These are phyloP conservation scores for Paratilapia polleni DNA, from an alignment of 2,113 vertebrate genomes.

Conservation along the genomic window DNA sequence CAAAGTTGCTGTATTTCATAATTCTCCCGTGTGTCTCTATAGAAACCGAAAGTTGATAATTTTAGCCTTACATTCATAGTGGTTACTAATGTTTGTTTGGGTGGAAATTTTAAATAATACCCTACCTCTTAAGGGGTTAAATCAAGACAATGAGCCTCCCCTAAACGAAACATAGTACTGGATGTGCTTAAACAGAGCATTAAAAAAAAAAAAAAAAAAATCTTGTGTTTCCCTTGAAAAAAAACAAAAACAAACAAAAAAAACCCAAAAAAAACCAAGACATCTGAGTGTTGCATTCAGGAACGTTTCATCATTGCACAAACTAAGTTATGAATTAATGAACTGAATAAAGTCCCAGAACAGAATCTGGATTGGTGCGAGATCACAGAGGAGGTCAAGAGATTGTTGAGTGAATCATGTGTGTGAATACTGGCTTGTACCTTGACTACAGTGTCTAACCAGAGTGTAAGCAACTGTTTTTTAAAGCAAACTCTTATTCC, in stretches of 20 bases:
- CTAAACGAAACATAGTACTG: not conserved
- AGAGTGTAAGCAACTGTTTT: too few relatives aligned
- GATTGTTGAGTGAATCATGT: too few relatives aligned
- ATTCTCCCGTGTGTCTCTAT: not conserved
- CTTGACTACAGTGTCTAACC: too few relatives aligned
- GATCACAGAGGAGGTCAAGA: too few relatives aligned
- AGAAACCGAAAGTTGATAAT: not conserved
- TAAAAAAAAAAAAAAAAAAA: not conserved
- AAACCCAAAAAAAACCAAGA: too few relatives aligned
- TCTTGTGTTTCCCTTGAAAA: too few relatives aligned
- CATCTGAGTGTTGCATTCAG: not conserved
- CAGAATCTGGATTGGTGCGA: too few relatives aligned
- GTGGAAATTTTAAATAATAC: not conserved
- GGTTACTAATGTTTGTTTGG: not conserved
- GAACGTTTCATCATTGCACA: not conserved
- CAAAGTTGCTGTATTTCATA: not conserved
- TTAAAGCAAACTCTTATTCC: too few relatives aligned
- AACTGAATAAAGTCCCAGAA: not conserved
- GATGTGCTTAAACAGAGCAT: fast-evolving
- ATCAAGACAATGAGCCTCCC: too few relatives aligned
- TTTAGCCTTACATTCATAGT: not conserved
- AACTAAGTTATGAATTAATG: not conserved
- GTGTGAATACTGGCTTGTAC: too few relatives aligned
- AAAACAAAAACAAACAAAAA: too few relatives aligned
- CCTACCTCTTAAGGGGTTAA: not conserved